Base-by-base conservation (phyloP, 1,140 invertebrate species). In the Cydia fagiglandana region DNA sequence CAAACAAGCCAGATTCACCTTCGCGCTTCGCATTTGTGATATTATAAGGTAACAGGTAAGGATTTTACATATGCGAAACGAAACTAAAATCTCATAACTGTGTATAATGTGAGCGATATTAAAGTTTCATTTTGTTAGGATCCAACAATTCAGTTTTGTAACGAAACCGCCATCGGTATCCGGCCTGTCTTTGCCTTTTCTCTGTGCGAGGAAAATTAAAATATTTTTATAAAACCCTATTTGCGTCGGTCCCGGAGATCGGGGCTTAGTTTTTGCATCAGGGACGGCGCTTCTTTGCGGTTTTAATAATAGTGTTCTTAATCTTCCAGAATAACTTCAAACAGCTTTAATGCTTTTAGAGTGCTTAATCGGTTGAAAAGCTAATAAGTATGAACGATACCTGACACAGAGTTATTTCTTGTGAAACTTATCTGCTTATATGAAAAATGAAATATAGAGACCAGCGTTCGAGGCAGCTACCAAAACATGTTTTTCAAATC, bases 261-360 rank as follows among this genome's bases (percentile, higher is more conserved):
- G 66, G 66, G 34, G 28, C 34, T 70, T 70, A 70, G 66, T 41
- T 70, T 70, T 41, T 70, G 66, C 66, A 70, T 41, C 30, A 34
- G 34, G 30, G 15, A 70, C 34, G 66, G 34, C 64, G 66, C 34
- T 70, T 45, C 66, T 70, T 41, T 70, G 66, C 64, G 64, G 64
- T 34, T 70, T 70, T 70, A 38, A 70, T 70, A 70, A 68, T 68
- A 70, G 66, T 70, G 66, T 70, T 70, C 34, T 70, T 70, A 70
- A 70, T 70, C 66, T 34, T 34, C 34, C 5, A 41, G 66, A 70
- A 70, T 34, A 70, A 70, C n/a, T 61, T 61, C 56, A 17, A 61
- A 61, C 56, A 9, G 56, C 17, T 61, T 61, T 61, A 61, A 61
- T 61, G 56, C 56, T 9, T 61, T 20, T 61, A 20, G n/a, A 61